Base-by-base conservation (phyloP, 2,113 vertebrate genomes). In the Bambusicola thoracicus region DNA sequence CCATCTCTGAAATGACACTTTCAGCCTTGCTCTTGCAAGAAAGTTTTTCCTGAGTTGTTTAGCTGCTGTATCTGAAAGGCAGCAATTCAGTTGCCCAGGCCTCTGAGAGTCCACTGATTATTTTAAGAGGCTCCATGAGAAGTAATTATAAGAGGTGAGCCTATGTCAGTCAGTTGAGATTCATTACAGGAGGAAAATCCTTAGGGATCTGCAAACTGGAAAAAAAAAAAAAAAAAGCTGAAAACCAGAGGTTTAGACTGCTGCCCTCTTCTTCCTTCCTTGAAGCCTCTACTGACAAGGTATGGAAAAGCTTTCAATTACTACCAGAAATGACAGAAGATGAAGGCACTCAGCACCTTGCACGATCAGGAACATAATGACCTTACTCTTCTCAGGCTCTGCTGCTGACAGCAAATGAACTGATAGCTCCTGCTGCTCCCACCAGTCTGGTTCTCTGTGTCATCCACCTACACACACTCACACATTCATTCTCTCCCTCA, bases 381-480 rank as follows among this genome's bases (percentile, higher is more conserved):
- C 85, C 53, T 65, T 72, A 70, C 56, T 66, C 76, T 90, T 80
- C 85, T 80, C 12, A 56, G 76, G 90, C 65, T 91, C 61, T 75
- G 81, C 72, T 17, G 8, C 91, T 91, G 87, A 75, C 66, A 81
- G 93, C 91, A 90, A 94, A 88, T n/a, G 65, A 94, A 75, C 76
- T 36, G 76, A 80, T 72, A 51, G 69, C 80, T 95, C 94, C 96
- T 86, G 93, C 93, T 95, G 96, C 85, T 96, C 73, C 80, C 88
- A 94, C 90, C 85, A 93, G 68, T 76, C 87, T 81, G 73, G 27
- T 9, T 48, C 92, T 68, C 83, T 90, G 62, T 95, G 87, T 95
- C 85, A 90, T 92, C 93, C 94, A 95, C 96, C 94, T 81, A 94
- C 94, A 93, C 86, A 67, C 48, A 65, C 80, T 85, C 88, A 79